These are phyloP conservation scores for Illadopsis cleaveri DNA, from an alignment of 2,113 vertebrate species.

Conservation along the genomic window DNA sequence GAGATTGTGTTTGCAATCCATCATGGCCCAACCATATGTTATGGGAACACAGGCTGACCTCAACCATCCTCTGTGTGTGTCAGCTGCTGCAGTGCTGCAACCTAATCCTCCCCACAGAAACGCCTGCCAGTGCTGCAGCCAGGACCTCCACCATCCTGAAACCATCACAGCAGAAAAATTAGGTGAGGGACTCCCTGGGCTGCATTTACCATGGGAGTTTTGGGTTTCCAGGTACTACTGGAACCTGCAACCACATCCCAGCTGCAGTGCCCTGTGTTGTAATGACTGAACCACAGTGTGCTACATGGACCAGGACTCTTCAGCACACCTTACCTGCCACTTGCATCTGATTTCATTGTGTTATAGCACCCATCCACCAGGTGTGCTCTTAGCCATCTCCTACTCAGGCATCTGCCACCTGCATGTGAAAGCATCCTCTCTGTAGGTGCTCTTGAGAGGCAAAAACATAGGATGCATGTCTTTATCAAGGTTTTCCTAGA, in stretches of 20 bases:
- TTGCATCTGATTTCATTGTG: background rate
- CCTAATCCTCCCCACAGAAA: background rate
- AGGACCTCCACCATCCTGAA: background rate
- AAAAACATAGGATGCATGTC: background rate
- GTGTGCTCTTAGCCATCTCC: background rate
- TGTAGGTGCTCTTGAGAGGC: rapidly evolving
- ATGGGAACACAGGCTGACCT: background rate
- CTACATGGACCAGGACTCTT: background rate
- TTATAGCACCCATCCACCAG: background rate
- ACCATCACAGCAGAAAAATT: rapidly evolving
- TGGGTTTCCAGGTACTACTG: background rate
- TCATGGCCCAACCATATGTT: background rate
- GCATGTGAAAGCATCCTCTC: background rate
- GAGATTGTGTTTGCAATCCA: background rate
- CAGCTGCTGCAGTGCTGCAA: background rate
- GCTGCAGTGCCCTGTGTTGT: background rate
- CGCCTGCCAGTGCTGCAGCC: background rate
- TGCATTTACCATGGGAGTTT: background rate
- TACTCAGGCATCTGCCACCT: background rate
- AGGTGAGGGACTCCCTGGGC: background rate
- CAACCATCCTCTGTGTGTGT: background rate
- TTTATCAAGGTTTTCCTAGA: background rate
- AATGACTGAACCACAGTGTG: background rate
- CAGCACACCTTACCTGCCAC: background rate
- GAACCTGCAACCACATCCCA: background rate